Base-by-base conservation (phyloP, 2,888 invertebrate genomes). In the Capitulum mitella region DNA sequence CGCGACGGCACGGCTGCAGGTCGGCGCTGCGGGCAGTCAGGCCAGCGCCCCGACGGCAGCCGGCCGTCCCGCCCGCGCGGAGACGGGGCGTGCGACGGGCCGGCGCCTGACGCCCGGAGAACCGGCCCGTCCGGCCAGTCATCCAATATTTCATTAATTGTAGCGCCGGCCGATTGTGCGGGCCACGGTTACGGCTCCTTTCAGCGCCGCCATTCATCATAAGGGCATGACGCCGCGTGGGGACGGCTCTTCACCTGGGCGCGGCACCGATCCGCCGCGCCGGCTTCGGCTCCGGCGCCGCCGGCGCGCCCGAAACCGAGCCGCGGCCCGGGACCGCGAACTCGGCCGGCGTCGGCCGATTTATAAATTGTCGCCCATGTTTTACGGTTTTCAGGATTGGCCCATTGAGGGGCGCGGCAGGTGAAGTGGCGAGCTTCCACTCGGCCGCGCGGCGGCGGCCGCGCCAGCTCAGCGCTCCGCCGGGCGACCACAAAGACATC, bases 311-410 rank as follows among this genome's bases (percentile, higher is more conserved):
- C 70, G 40, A 70, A 70, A 40, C 40, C 70, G 22, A 26, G 40
- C 40, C 26, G 2, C 26, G 3, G 0, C 37, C 26, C 26, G 10
- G 10, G 26, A 14, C 26, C 70, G 70, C 70, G 70, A 70, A 70
- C 26, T 3, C 10, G 26, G 37, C 22, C 6, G 19, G 22, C 8
- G 10, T 26, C 37, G 26, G 26, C 70, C 40, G 70, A 70, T 70
- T 70, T 70, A 70, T 70, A 40, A 70, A 70, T 70, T 70, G 70
- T 70, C 70, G 26, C 40, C 40, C 70, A 70, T 70, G 70, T 70
- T 70, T 70, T 70, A 70, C 70, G 70, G 70, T 70, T 70, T 70
- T 70, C 70, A 70, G 70, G 26, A 40, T 37, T 26, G 70, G 70
- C 12, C 37, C 40, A 70, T 70, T 70, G 70, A 70, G 40, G 16